Percentiles rank a stretch among this genome's conserved stretches.
Conservation (phyloP, 2,113 vertebrate species). For the Cairina moschata region DNA sequence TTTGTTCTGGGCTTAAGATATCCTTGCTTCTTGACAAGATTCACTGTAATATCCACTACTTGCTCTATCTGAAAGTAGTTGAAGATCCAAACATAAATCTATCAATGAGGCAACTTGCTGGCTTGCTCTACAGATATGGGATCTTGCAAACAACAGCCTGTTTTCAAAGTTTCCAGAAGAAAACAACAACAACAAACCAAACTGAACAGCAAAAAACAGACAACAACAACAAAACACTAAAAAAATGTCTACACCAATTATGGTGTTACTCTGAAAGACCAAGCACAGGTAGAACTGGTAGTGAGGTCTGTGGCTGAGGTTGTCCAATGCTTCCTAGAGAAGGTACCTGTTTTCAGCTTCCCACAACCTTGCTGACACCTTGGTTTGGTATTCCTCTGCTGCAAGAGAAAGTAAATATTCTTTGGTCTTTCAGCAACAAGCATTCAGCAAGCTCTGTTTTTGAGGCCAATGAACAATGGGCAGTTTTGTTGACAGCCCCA, state of each 20-base stretch:
- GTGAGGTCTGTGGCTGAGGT: neutral
- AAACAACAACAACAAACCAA: neutral
- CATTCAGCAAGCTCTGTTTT: accelerated
- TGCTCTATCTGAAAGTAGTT: neutral
- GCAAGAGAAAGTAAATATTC: neutral
- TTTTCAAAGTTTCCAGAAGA: neutral
- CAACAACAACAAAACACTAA: neutral
- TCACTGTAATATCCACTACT: neutral
- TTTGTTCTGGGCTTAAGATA: neutral
- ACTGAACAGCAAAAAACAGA: no score
- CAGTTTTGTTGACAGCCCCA: neutral
- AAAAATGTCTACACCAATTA: neutral
- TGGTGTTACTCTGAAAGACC: accelerated
- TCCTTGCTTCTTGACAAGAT: neutral
- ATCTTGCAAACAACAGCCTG: neutral
- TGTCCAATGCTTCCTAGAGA: accelerated
- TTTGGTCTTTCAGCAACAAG: neutral
- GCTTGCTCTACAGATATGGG: neutral
- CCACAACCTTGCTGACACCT: neutral
- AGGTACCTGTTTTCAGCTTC: neutral
- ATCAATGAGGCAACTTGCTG: neutral
- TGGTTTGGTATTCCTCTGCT: neutral
- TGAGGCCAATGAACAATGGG: neutral
- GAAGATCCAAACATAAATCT: neutral
- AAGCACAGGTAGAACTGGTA: neutral